Base-by-base conservation (phyloP, 1,140 invertebrate species). In the Kradibia gibbosae region DNA sequence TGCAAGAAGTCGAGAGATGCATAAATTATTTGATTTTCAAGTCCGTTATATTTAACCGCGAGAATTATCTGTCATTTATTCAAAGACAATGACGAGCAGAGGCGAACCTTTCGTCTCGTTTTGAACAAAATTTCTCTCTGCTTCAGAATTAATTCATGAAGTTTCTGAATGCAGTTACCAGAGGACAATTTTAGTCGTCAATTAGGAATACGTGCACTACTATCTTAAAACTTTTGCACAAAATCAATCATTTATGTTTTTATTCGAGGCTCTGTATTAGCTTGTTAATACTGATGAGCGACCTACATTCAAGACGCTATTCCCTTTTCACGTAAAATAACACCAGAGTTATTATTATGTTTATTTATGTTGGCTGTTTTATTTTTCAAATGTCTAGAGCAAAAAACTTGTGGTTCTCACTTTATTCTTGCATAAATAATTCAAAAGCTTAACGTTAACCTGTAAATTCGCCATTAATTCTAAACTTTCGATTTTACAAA, bases 21-120 rank as follows among this genome's bases (percentile, higher is more conserved):
- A 71, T 78, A 78, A 78, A 71, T 55, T 11, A 78, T 71, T 71
- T 13, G n/a, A 70, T 78, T 34, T 36, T 71, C 34, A 8, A 70
- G 45, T 55, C 50, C 48, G 77, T 78, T 78, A 78, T 71, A 78
- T 78, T 78, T 78, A 78, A 78, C 62, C 62, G 28, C 28, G 22
- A 17, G 39, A 80, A 80, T 71, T 72, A 70, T 71, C 77, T 39
- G 48, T 78, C 50, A 78, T 57, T 80, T 80, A 48, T 80, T 80
- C 70, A 31, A 28, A 57, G 53, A 50, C 70, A 60, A 39, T 15
- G 39, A 67, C 15, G 50, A 62, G 57, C 13, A 25, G 73, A 60
- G 28, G 13, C 5, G 8, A 78, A 34, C 48, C 34, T 13, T 36
- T 72, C 53, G 34, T 36, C 67, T 57, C 78, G 20, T 60, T 72